Evolutionary conservation across 2,113 vertebrate genomes (phyloP).

Genomic region (Peromyscus polionotus): DNA sequence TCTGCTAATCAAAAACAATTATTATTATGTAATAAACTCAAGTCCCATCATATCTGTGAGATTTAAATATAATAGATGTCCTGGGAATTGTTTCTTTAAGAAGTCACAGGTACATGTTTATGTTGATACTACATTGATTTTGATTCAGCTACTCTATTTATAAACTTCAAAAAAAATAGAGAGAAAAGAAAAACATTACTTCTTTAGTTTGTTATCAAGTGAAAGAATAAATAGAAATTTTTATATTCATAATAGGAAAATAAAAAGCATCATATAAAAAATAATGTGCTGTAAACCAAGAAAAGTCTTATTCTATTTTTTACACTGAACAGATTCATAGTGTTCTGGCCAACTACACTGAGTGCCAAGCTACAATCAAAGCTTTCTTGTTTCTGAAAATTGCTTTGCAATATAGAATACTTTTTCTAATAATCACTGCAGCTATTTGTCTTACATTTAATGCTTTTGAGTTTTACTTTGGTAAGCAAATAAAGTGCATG

Average conservation of each 20-base stretch:
- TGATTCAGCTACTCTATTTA: not conserved
- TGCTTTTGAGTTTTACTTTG: slow-evolving; percentile 67
- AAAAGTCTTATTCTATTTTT: slow-evolving; percentile 45
- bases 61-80: not conserved
- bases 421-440: slow-evolving; percentile 34
- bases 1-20: slow-evolving; percentile 41
- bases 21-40: not conserved
- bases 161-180: not conserved
- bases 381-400: slow-evolving; percentile 60
- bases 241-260: slow-evolving; percentile 16
- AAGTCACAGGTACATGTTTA: slow-evolving; percentile 47
- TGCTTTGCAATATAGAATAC: slow-evolving; percentile 47
- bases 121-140: not conserved
- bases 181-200: not conserved
- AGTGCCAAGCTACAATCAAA: slow-evolving; percentile 64
- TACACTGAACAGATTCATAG: slow-evolving; percentile 65
- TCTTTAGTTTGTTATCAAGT: not conserved
- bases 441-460: slow-evolving; percentile 52
- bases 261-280: slow-evolving; percentile 41
- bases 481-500: slow-evolving; percentile 5
- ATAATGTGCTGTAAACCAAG: slow-evolving; percentile 17
- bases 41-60: not conserved
- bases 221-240: not conserved
- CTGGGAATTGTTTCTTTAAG: slow-evolving; percentile 5
- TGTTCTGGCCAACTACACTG: slow-evolving; percentile 17